Evolutionary conservation across 2,888 invertebrate species (phyloP).

Genomic region (Agonopterix heracliana): DNA sequence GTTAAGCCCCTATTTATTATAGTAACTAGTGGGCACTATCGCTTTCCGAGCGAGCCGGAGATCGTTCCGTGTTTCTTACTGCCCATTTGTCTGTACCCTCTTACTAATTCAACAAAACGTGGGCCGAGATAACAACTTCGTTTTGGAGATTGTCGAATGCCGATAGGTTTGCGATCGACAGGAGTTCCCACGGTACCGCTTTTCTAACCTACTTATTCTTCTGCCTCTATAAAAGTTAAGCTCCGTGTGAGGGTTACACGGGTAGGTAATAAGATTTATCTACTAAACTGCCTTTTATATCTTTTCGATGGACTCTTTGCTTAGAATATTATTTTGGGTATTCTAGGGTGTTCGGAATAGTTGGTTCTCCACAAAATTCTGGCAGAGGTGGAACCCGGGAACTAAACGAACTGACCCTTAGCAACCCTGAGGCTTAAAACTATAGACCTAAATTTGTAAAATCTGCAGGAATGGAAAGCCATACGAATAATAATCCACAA

Average conservation of each 20-base stretch:
- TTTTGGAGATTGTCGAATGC: constrained; percentile 41
- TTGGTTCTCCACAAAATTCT: too few relatives aligned
- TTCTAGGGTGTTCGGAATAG: too few relatives aligned
- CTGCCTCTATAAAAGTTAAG: not conserved
- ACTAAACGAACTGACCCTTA: too few relatives aligned
- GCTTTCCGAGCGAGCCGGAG: constrained; percentile 50
- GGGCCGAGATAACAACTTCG: constrained; percentile 52
- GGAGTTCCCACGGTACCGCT: constrained; percentile 10
- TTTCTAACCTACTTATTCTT: constrained; percentile 5
- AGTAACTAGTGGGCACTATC: constrained; percentile 66
- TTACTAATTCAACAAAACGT: constrained; percentile 66
- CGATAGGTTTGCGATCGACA: constrained; percentile 14
- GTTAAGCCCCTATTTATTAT: constrained; percentile 65
- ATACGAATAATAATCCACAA: too few relatives aligned
- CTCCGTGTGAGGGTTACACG: not conserved
- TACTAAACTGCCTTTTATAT: too few relatives aligned
- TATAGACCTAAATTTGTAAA: too few relatives aligned
- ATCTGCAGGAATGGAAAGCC: too few relatives aligned
- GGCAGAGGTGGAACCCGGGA: too few relatives aligned
- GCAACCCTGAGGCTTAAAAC: too few relatives aligned
- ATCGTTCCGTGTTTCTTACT: constrained; percentile 55
- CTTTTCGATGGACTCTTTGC: too few relatives aligned
- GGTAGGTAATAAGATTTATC: not conserved
- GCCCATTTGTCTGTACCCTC: constrained; percentile 59
- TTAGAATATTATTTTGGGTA: too few relatives aligned